Base-by-base conservation (phyloP, 1,140 invertebrate genomes). In the Bombus confusus region DNA sequence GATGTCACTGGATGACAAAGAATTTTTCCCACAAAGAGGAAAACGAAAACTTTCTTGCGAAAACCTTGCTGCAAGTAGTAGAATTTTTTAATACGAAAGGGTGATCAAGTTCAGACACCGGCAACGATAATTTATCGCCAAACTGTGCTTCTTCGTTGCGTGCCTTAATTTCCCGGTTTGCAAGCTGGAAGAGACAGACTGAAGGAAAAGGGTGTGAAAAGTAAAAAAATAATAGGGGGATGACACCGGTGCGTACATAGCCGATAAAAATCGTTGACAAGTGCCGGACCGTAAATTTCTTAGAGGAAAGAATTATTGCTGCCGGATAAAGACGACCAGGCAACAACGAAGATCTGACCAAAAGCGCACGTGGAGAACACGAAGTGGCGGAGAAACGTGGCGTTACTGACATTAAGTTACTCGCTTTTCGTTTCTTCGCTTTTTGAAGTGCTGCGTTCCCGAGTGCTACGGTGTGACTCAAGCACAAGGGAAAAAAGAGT, bases 231-330 rank as follows among this genome's bases (percentile, higher is more conserved):
- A 71, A n/a, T 4, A 39, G 59, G 71, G 41, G 25, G 41, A 31
- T 2, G n/a, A 59, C 43, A 57, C 12, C 47, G 79, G 52, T 18
- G 37, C 10, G 62, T 31, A 86, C 52, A 28, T 31, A 59, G 43
- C 43, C 76, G 74, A 79, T 76, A 74, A 85, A 88, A 78, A 80
- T 89, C 72, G 71, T 86, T 66, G 83, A 82, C 83, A 79, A 79
- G 43, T 52, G 69, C 15, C 9, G 69, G 31, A 18, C 52, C 59
- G 77, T 85, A 85, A 85, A 85, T 85, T 85, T 74, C 57, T 43
- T 31, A 3, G 25, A 9, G 22, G 76, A 84, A 85, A 81, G 83
- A 85, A 85, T 85, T 85, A 85, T 81, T 28, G 78, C 59, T 73
- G 41, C 28, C 57, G 57, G 69, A 74, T 79, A 79, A 79, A 84